Conservation (phyloP, 2,797 vertebrate genomes). For the Gymnothorax reevesii region DNA sequence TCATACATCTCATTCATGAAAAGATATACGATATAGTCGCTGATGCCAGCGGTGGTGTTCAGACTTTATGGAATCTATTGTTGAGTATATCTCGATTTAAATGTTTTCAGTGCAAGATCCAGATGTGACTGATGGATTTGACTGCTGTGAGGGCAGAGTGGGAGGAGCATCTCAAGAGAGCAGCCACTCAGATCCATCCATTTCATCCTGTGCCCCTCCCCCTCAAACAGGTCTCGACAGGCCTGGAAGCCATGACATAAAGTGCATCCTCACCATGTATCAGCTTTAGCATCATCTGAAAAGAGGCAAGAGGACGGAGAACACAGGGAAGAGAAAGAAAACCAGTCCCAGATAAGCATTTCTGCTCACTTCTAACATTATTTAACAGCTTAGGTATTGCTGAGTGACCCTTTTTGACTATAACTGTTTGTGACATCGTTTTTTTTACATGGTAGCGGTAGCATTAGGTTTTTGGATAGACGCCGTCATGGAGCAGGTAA, state of each 20-base stretch:
- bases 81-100: not conserved
- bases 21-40: not conserved
- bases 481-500: no score
- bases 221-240: no score
- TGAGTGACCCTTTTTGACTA: not conserved
- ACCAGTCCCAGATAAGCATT: not conserved
- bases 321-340: not conserved
- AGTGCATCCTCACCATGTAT: no score
- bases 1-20: not conserved
- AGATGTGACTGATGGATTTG: not conserved
- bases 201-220: not conserved
- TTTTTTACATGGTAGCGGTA: no score
- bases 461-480: no score
- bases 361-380: not conserved
- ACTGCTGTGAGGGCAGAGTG: not conserved
- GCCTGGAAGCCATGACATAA: no score
- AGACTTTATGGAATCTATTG: not conserved
- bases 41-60: not conserved
- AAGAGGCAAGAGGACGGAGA: not conserved
- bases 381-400: not conserved
- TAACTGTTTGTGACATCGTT: no score
- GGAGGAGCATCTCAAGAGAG: not conserved
- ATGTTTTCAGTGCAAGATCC: not conserved
- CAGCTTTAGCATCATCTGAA: no score
- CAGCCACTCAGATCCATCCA: not conserved